phyloP scores from a whole-genome alignment of 1,140 invertebrate genomes.

The Mactra quadrangularis region DNA sequence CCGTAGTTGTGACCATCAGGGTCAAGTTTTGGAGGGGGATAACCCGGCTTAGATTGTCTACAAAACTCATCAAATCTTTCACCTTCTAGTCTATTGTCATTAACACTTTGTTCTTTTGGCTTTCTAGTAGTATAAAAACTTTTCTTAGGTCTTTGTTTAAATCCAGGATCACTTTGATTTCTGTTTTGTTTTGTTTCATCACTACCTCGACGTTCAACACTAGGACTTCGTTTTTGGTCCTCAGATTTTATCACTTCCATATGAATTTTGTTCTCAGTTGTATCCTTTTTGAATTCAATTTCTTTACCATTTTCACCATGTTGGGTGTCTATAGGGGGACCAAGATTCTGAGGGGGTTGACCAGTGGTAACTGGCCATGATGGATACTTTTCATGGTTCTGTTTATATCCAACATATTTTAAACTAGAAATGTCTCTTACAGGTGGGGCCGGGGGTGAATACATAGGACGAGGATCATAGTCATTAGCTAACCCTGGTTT shows the following conservation, averaged over 20 bases:
- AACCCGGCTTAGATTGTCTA: conserved; percentile 84
- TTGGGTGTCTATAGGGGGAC: conserved; percentile 63
- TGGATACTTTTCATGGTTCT: conserved; percentile 92
- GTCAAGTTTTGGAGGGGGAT: conserved; percentile 77
- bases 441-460: conserved; percentile 81
- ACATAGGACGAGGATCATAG: conserved; percentile 64
- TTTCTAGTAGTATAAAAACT: conserved; percentile 58
- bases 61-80: conserved; percentile 77
- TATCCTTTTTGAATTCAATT: neutral
- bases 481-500: conserved; percentile 32
- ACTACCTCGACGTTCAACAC: conserved; percentile 68
- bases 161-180: conserved; percentile 78
- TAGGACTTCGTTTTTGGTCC: conserved; percentile 70
- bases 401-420: conserved; percentile 86
- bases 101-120: conserved; percentile 23
- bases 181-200: conserved; percentile 69
- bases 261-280: conserved; percentile 32
- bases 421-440: conserved; percentile 89
- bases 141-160: conserved; percentile 77
- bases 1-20: conserved; percentile 88
- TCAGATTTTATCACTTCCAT: conserved; percentile 22
- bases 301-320: conserved; percentile 51
- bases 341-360: conserved; percentile 63
- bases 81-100: conserved; percentile 43
- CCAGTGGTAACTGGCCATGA: conserved; percentile 88